Evolutionary conservation across 2,113 vertebrate species (phyloP).

Genomic region (Calcarius ornatus): DNA sequence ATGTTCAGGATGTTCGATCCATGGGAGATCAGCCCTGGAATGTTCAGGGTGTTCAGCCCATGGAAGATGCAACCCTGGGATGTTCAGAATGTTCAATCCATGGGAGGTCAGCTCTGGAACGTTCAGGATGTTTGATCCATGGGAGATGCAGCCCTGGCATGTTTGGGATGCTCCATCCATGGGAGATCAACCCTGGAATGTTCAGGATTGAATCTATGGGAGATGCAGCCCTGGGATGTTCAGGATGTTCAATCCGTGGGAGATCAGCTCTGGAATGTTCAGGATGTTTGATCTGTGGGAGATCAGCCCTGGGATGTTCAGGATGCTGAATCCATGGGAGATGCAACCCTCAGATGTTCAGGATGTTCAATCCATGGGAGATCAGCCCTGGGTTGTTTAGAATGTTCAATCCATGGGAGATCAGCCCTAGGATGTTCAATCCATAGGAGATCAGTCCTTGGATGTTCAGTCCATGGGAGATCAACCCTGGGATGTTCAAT

Average conservation of each 20-base stretch:
- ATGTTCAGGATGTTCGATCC: too few species aligned
- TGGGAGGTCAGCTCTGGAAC: too few species aligned
- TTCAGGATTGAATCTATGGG: too few species aligned
- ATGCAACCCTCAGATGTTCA: too few species aligned
- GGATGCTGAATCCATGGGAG: accelerated
- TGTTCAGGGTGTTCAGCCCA: accelerated
- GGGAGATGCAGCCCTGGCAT: background rate
- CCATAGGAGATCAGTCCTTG: too few species aligned
- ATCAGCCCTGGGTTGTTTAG: accelerated
- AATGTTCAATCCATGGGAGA: accelerated
- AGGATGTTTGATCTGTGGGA: too few species aligned
- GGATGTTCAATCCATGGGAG: accelerated
- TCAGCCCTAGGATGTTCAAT: background rate
- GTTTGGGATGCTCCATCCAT: accelerated
- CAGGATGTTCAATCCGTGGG: background rate
- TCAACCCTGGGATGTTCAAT: background rate
- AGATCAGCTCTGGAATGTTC: too few species aligned
- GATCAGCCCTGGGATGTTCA: accelerated
- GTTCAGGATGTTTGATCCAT: background rate
- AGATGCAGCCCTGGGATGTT: background rate
- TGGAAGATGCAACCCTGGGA: too few species aligned
- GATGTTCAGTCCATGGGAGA: background rate
- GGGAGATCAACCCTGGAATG: background rate
- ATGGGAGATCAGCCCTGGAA: too few species aligned
- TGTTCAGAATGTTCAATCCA: accelerated